Conservation (phyloP, 1,140 invertebrate genomes). For the Scaptomyza montana region DNA sequence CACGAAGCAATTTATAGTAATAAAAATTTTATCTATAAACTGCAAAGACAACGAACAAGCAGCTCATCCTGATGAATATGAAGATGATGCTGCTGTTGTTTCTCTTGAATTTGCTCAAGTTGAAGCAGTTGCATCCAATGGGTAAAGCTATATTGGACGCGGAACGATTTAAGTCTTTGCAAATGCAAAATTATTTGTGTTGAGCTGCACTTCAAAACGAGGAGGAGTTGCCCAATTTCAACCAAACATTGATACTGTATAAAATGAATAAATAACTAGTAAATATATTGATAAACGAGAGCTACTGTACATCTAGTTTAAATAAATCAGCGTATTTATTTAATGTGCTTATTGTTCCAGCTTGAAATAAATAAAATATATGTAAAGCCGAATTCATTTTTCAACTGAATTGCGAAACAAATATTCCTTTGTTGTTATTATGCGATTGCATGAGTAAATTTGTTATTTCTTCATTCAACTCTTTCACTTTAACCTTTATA, state of each 20-base stretch:
- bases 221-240: too few species aligned
- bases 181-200: too few species aligned
- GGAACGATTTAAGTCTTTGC: background rate
- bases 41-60: slow-evolving; percentile 33
- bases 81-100: slow-evolving; percentile 1
- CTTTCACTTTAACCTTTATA: background rate
- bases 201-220: too few species aligned
- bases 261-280: too few species aligned
- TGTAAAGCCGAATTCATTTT: background rate
- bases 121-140: slow-evolving; percentile 11
- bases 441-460: background rate
- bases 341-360: too few species aligned
- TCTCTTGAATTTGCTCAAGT: slow-evolving; percentile 4
- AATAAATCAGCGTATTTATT: too few species aligned
- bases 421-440: background rate
- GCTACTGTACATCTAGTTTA: too few species aligned
- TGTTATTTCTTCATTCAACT: background rate
- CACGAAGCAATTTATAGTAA: slow-evolving; percentile 68
- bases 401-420: background rate
- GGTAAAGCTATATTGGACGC: slow-evolving; percentile 14
- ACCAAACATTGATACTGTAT: too few species aligned
- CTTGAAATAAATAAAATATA: too few species aligned
- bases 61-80: slow-evolving; percentile 5
- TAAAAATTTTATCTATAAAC: slow-evolving; percentile 54
- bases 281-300: too few species aligned